Evolutionary conservation across 2,797 vertebrate species (phyloP), one percentile per base, ranked within the genome.

Genomic region (Clarias laeviceps): DNA sequence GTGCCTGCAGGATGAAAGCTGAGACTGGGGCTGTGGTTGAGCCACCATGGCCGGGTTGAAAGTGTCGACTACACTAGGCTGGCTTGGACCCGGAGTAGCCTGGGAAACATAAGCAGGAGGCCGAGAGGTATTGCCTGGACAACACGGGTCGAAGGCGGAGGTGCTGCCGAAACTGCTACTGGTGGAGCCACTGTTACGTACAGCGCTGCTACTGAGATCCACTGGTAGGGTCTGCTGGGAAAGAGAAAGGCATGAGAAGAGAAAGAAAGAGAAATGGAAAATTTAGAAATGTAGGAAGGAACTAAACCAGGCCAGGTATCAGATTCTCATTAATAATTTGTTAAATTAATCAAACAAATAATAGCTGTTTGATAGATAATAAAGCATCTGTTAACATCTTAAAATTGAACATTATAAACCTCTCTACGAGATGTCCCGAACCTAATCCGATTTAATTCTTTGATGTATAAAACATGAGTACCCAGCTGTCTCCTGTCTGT

Each of bases 101-200:
- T 97, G 98, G 88, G 97, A 97, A 89, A 96, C 96, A 57, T 95
- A 99, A 87, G 96, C 92, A 84, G 97, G 90, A 84, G 97, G 94
- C 88, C 98, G 96, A 8, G 98, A 97, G 37, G 96, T 96, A 50
- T 97, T 97, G 82, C 97, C 97, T 0, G 98, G 98, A 90, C 98
- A 99, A 95, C 98, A 99, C 1, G 98, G 98, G 92, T 99, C 98
- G 88, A 99, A 99, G 40, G 98, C 98, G 0, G 98, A 99, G 0
- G 96, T 96, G 82, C 97, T 96, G 73, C 99, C 97, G 94, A 99
- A 99, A 91, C 93, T 93, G 80, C 91, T 88, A 82, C 96, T 93
- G 64, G 92, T 91, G 87, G 95, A 95, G 70, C 96, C 97, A 27
- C 96, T 93, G 86, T 94, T 96, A 88, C 98, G 95, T 93, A 99